Conservation (phyloP, 2,113 vertebrate species). For the Semnornis frantzii region DNA sequence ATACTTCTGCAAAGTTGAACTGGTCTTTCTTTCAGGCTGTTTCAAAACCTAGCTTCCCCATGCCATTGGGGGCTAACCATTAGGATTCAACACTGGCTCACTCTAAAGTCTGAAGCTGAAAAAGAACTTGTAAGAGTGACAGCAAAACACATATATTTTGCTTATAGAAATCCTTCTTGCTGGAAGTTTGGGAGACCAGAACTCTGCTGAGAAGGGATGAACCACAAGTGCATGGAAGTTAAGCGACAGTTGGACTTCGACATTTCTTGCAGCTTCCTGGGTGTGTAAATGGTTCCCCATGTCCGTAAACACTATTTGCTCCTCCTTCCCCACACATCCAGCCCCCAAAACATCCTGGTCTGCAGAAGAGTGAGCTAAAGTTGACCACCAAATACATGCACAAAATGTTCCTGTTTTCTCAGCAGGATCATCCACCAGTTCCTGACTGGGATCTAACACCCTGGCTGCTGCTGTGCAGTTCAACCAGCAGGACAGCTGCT, state of each 20-base stretch:
- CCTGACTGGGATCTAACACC: background rate
- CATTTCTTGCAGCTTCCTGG: background rate
- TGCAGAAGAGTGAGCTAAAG: background rate
- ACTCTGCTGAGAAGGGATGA: background rate
- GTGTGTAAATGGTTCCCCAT: background rate
- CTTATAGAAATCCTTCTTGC: background rate
- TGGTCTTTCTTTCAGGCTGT: background rate
- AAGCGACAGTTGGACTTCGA: background rate
- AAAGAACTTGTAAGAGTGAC: background rate
- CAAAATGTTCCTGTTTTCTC: background rate
- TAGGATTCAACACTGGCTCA: background rate
- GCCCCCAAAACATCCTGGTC: background rate
- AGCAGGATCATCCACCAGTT: background rate
- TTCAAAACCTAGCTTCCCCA: fast-evolving
- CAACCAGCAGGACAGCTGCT: background rate
- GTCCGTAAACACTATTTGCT: background rate
- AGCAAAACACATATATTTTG: background rate
- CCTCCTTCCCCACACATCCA: background rate
- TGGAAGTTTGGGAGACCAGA: background rate
- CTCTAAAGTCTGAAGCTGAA: background rate
- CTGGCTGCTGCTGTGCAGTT: background rate
- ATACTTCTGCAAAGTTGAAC: background rate
- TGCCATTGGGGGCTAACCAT: background rate
- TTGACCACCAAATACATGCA: background rate
- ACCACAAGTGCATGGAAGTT: background rate